These are phyloP conservation scores for Tenrec ecaudatus DNA, from an alignment of 2,113 vertebrate genomes.

Conservation along the genomic window DNA sequence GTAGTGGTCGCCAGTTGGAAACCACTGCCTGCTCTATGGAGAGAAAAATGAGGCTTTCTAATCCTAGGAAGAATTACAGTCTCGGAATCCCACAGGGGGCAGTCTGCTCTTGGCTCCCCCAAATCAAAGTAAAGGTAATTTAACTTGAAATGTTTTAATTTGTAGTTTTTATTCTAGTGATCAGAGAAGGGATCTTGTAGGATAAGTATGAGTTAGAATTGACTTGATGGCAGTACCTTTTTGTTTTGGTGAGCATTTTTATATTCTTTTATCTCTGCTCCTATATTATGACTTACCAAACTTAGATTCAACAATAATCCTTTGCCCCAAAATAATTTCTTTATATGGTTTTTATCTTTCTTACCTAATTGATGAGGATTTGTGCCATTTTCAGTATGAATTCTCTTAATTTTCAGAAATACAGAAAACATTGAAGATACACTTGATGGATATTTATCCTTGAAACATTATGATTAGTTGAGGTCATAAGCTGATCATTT, in stretches of 20 bases:
- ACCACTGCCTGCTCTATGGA: too few species aligned
- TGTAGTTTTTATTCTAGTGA: too few species aligned
- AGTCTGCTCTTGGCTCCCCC: too few species aligned
- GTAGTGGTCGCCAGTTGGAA: too few species aligned
- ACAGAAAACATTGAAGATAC: not conserved
- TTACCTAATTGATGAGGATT: slow-evolving; percentile 17
- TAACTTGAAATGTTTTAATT: too few species aligned
- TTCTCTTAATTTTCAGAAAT: slow-evolving; percentile 44
- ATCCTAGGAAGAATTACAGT: too few species aligned
- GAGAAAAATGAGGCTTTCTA: too few species aligned
- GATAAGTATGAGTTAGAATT: too few species aligned
- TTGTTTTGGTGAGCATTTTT: not conserved
- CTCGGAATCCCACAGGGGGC: too few species aligned
- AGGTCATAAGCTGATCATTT: not conserved
- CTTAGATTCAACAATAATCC: not conserved
- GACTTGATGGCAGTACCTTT: too few species aligned
- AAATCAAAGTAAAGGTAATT: too few species aligned
- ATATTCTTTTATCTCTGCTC: not conserved
- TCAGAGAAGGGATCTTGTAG: too few species aligned
- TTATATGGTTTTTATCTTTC: not conserved
- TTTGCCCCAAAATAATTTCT: not conserved
- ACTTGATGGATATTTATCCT: not conserved
- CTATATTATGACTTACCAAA: not conserved
- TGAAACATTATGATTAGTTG: slow-evolving; percentile 7
- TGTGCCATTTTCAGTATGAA: slow-evolving; percentile 14